Percentiles rank a stretch among this genome's conserved stretches.
Evolutionary conservation across 1,140 invertebrate species (phyloP).

Genomic region (Drosophila azteca): DNA sequence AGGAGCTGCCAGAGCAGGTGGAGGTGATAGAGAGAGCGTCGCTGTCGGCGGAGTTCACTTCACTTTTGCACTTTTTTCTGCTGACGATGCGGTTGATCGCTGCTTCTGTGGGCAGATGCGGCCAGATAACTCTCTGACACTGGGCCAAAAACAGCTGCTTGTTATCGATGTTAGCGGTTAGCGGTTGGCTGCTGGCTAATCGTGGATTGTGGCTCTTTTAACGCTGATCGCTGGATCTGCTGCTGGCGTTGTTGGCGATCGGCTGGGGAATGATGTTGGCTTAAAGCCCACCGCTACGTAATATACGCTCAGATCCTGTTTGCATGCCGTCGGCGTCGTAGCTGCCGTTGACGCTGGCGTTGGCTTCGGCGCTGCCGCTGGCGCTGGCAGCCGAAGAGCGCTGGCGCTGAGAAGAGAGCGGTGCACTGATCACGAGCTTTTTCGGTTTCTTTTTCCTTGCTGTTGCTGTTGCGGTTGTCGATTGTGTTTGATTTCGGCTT

Average conservation of each 20-base stretch:
- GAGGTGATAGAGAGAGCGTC: slow-evolving; percentile 26
- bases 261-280: slow-evolving; percentile 79
- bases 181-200: slow-evolving; percentile 37
- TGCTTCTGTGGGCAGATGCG: slow-evolving; percentile 30
- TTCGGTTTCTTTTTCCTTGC: slow-evolving; percentile 16
- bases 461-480: slow-evolving; percentile 11
- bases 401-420: slow-evolving; percentile 26
- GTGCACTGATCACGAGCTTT: slow-evolving; percentile 53
- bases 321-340: slow-evolving; percentile 66
- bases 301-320: slow-evolving; percentile 83
- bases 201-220: slow-evolving; percentile 6
- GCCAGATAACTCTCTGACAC: slow-evolving; percentile 41
- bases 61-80: slow-evolving; percentile 65
- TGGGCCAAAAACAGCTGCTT: slow-evolving; percentile 53
- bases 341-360: slow-evolving; percentile 30
- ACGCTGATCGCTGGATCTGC: slow-evolving; percentile 52
- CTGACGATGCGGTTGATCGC: slow-evolving; percentile 31
- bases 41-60: slow-evolving; percentile 65
- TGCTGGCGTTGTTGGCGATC: slow-evolving; percentile 59
- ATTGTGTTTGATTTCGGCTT: slow-evolving; percentile 22
- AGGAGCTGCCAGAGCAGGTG: slow-evolving; percentile 22
- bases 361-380: background rate
- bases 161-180: slow-evolving; percentile 55
- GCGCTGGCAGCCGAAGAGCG: slow-evolving; percentile 25
- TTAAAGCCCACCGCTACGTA: slow-evolving; percentile 79